Conservation (phyloP, 1,140 invertebrate genomes). For the Sycophila sp. region DNA sequence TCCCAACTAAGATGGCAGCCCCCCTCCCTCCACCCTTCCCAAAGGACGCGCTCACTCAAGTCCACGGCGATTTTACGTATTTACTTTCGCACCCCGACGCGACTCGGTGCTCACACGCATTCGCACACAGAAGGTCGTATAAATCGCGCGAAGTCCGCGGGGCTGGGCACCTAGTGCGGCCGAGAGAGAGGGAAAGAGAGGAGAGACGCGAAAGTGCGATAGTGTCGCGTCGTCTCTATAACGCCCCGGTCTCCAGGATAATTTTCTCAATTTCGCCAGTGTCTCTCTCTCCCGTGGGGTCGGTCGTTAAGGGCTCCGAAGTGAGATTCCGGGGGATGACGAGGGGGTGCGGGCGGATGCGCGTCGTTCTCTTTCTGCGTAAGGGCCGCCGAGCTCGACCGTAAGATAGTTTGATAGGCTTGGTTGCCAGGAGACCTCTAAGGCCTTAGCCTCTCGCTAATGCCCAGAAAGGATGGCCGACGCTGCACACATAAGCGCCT, state of each 20-base stretch:
- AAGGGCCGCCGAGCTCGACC: conserved; percentile 31
- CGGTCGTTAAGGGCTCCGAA: conserved; percentile 64
- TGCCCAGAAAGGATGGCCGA: conserved; percentile 52
- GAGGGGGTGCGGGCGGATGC: conserved; percentile 30
- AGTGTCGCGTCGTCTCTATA: conserved; percentile 42
- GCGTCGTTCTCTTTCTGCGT: background rate
- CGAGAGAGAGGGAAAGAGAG: too few relatives aligned
- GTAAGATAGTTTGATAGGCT: conserved; percentile 67
- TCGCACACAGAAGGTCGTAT: background rate
- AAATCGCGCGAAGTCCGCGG: conserved; percentile 20
- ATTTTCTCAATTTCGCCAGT: conserved; percentile 67
- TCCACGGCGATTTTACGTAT: conserved; percentile 3
- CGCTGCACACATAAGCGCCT: background rate
- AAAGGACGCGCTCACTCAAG: conserved; percentile 5
- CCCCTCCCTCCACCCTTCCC: too few relatives aligned
- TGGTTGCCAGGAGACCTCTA: conserved; percentile 62
- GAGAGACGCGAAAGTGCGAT: conserved; percentile 52
- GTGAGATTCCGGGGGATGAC: conserved; percentile 62
- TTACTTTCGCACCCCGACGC: background rate
- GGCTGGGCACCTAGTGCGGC: background rate
- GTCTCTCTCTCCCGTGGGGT: conserved; percentile 58
- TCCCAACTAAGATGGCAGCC: conserved; percentile 56
- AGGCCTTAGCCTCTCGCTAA: conserved; percentile 55
- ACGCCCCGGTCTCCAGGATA: conserved; percentile 56
- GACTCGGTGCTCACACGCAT: background rate